Evolutionary conservation across 53 echinoderm and acorn worm genomes (phyloP).

Genomic region (Holothuria leucospilota): DNA sequence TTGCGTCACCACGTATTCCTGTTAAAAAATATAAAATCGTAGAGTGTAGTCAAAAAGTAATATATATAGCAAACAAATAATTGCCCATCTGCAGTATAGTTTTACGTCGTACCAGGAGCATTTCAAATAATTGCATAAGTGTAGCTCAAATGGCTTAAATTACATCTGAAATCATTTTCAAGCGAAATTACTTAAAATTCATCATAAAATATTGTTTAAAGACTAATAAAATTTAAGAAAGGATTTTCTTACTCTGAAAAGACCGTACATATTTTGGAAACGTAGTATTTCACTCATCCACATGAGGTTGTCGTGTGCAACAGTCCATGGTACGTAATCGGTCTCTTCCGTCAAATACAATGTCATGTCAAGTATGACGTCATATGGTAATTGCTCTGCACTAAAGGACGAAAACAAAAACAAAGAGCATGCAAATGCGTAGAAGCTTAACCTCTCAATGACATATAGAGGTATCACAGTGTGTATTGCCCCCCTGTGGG

Average conservation of each 20-base stretch:
- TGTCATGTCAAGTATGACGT: conserved; percentile 76
- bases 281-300: conserved; percentile 80
- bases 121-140: too few relatives aligned
- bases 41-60: not conserved
- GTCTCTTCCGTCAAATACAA: conserved; percentile 69
- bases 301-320: conserved; percentile 68
- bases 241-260: conserved; percentile 71
- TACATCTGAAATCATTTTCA: too few relatives aligned
- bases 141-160: too few relatives aligned
- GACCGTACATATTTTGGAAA: conserved; percentile 66
- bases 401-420: conserved; percentile 34
- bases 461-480: not conserved
- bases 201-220: too few relatives aligned
- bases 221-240: too few relatives aligned
- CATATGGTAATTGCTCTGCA: conserved; percentile 72
- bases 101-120: too few relatives aligned
- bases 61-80: too few relatives aligned
- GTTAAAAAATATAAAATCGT: not conserved
- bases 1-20: conserved; percentile 50
- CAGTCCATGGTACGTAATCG: conserved; percentile 88
- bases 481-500: not conserved
- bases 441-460: too few relatives aligned
- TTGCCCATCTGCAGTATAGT: too few relatives aligned
- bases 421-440: not conserved
- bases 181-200: too few relatives aligned